Conservation (phyloP, 2,797 vertebrate genomes). For the Bufotes viridis region DNA sequence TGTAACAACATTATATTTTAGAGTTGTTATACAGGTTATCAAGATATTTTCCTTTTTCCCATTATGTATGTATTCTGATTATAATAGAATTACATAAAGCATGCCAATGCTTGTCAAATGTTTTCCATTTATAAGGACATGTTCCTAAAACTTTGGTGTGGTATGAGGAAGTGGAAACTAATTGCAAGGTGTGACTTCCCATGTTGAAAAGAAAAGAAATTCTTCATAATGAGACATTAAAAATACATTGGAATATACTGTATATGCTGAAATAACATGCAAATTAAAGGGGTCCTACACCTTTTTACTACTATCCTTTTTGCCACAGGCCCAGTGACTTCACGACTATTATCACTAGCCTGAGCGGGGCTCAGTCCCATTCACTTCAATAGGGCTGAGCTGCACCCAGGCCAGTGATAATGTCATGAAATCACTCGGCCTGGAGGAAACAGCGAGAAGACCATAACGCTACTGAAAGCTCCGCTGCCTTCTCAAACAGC, state of each 20-base stretch:
- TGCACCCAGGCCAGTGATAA: too few species aligned
- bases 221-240: not conserved
- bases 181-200: conserved; percentile 13
- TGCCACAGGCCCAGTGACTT: too few species aligned
- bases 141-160: conserved; percentile 7
- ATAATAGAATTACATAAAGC: not conserved
- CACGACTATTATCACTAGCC: too few species aligned
- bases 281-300: not conserved
- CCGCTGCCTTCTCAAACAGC: too few species aligned
- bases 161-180: not conserved
- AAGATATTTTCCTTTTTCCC: not conserved
- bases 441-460: too few species aligned
- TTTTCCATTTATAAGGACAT: not conserved
- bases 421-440: too few species aligned
- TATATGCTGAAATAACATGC: not conserved
- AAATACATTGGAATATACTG: not conserved
- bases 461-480: too few species aligned
- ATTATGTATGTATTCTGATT: not conserved
- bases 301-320: too few species aligned
- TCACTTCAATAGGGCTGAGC: too few species aligned
- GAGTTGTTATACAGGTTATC: not conserved
- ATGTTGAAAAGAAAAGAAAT: not conserved
- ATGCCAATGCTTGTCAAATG: not conserved
- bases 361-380: too few species aligned
- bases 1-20: not conserved